A percentile compares a stretch with the other conserved stretches of the same genome.
Conservation (phyloP, 1,140 invertebrate genomes). For the Physella acuta region DNA sequence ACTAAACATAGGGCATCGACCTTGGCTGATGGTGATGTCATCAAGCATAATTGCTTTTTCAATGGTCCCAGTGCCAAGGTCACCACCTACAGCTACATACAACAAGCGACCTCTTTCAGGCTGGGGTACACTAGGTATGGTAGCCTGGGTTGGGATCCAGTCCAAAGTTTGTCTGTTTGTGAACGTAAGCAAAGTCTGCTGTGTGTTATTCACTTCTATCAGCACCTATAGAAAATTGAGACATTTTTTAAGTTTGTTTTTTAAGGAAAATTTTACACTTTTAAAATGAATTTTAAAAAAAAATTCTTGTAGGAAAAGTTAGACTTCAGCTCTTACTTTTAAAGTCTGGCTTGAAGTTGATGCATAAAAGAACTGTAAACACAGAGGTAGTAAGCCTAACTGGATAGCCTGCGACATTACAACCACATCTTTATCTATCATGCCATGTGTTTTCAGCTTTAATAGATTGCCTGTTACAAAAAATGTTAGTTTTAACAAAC, state of each 20-base stretch:
- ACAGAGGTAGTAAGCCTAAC: background rate
- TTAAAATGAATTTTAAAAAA: too few relatives aligned
- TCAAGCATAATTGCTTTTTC: slow-evolving; percentile 39
- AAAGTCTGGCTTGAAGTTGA: too few relatives aligned
- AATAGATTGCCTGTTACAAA: background rate
- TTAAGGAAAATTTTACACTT: too few relatives aligned
- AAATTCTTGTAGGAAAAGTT: too few relatives aligned
- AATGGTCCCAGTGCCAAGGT: slow-evolving; percentile 9
- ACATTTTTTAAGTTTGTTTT: too few relatives aligned
- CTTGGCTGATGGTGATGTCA: slow-evolving; percentile 35
- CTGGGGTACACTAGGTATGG: slow-evolving; percentile 23
- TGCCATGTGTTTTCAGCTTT: background rate
- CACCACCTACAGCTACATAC: slow-evolving; percentile 29
- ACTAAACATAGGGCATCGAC: slow-evolving; percentile 37
- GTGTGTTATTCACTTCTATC: background rate
- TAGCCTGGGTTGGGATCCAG: slow-evolving; percentile 39
- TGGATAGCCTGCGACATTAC: slow-evolving; percentile 8
- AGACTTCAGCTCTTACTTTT: too few relatives aligned
- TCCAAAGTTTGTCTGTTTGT: slow-evolving; percentile 27
- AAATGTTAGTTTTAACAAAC: too few relatives aligned
- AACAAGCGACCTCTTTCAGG: slow-evolving; percentile 22
- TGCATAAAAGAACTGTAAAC: slow-evolving; percentile 14
- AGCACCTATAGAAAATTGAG: background rate
- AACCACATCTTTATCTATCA: slow-evolving; percentile 4
- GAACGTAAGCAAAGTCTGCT: background rate